Percentiles rank a stretch among this genome's conserved stretches.
These are phyloP conservation scores for Trochalopteron elliotii DNA, from an alignment of 2,113 vertebrate species.

Conservation along the genomic window DNA sequence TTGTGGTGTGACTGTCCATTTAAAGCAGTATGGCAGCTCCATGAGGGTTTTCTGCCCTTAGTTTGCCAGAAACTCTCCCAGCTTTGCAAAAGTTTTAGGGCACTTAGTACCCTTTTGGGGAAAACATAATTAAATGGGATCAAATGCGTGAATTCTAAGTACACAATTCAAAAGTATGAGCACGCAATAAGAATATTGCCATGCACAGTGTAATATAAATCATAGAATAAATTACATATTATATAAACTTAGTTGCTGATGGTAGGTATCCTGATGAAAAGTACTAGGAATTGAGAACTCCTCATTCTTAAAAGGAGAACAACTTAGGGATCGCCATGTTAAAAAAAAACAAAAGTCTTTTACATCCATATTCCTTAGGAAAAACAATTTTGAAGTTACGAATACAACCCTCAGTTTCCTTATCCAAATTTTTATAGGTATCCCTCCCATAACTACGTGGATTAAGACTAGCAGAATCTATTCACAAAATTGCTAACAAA, in stretches of 20 bases:
- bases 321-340: background rate
- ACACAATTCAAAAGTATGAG: background rate
- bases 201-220: background rate
- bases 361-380: rapidly evolving
- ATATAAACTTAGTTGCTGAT: background rate
- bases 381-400: background rate
- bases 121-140: background rate
- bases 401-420: background rate
- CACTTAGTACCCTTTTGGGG: background rate
- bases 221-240: background rate
- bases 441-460: background rate
- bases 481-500: background rate
- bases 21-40: conserved; percentile 21
- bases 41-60: background rate
- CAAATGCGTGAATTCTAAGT: background rate
- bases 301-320: background rate
- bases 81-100: conserved; percentile 8
- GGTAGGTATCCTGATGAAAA: background rate
- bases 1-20: conserved; percentile 25
- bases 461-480: background rate
- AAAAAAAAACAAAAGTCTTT: background rate
- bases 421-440: background rate
- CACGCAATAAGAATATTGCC: rapidly evolving
- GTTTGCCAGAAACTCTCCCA: background rate
- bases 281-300: background rate